phyloP scores from a whole-genome alignment of 2,888 invertebrate species.

The Heliconius aoede region DNA sequence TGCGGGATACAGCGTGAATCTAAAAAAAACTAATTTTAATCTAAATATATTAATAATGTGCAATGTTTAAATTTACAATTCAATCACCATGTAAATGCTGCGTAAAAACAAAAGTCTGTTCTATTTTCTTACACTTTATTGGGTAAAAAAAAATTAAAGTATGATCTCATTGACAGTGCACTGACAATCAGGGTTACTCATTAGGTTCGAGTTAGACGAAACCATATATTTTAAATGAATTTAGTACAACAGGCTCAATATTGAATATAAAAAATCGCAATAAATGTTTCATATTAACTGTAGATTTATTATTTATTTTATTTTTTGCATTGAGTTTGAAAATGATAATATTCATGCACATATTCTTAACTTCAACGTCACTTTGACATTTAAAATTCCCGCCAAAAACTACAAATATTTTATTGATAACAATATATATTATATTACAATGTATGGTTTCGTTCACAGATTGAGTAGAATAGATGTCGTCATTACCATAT shows the following conservation, averaged over 20 bases:
- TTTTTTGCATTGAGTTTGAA: background rate
- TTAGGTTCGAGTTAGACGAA: conserved; percentile 40
- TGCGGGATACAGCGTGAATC: background rate
- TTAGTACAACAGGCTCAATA: background rate
- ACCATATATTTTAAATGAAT: conserved; percentile 30
- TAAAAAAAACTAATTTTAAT: background rate
- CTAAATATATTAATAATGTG: conserved; percentile 36
- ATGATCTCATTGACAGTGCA: conserved; percentile 67
- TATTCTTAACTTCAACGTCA: background rate
- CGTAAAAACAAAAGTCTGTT: conserved; percentile 42
- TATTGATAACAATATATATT: background rate
- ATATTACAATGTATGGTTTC: conserved; percentile 20
- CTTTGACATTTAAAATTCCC: conserved; percentile 9
- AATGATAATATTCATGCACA: background rate
- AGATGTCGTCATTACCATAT: background rate
- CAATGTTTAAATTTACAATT: conserved; percentile 30
- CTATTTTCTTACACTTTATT: conserved; percentile 64
- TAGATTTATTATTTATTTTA: background rate
- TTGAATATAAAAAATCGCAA: background rate
- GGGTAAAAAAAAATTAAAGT: conserved; percentile 48
- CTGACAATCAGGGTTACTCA: conserved; percentile 73
- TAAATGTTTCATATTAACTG: background rate
- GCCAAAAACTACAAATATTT: conserved; percentile 18
- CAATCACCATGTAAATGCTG: conserved; percentile 34
- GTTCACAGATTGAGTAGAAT: conserved; percentile 1